Conservation (phyloP, 2,888 invertebrate species). For the Shargacucullia verbasci region DNA sequence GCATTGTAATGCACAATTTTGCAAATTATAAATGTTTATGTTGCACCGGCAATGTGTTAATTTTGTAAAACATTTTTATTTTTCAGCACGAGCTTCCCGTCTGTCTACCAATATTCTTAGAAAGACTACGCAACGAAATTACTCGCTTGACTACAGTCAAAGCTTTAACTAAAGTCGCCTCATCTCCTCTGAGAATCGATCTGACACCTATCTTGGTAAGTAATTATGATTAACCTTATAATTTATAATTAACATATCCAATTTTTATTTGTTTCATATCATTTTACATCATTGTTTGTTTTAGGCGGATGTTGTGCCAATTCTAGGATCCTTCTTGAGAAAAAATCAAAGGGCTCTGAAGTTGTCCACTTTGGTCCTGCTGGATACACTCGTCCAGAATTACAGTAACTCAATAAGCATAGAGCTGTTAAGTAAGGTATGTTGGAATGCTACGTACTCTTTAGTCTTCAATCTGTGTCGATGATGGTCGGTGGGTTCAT, state of each 20-base stretch:
- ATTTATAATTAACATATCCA: too few relatives aligned
- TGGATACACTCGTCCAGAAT: conserved; percentile 97
- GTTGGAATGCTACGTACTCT: conserved; percentile 19
- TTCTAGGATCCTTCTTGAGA: conserved; percentile 97
- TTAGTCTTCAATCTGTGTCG: too few relatives aligned
- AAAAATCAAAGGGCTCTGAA: conserved; percentile 99
- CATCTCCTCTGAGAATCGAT: conserved; percentile 95
- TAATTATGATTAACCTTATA: conserved; percentile 34
- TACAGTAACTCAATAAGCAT: conserved; percentile 93
- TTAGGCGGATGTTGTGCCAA: conserved; percentile 96
- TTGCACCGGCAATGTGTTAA: too few relatives aligned
- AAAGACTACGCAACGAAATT: conserved; percentile 98
- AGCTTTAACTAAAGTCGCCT: conserved; percentile 97
- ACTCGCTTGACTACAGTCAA: conserved; percentile 98
- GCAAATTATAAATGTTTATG: too few relatives aligned
- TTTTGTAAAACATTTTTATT: conserved; percentile 18
- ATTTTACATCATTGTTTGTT: conserved; percentile 55
- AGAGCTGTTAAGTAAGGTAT: conserved; percentile 92
- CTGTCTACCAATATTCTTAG: conserved; percentile 98
- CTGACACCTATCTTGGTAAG: conserved; percentile 93
- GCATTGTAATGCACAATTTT: too few relatives aligned
- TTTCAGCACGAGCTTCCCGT: conserved; percentile 91
- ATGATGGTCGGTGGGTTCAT: too few relatives aligned
- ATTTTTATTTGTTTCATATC: too few relatives aligned
- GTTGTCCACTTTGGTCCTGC: conserved; percentile 95